Conservation (phyloP, 2,888 invertebrate species). For the Drosophila barbarae region DNA sequence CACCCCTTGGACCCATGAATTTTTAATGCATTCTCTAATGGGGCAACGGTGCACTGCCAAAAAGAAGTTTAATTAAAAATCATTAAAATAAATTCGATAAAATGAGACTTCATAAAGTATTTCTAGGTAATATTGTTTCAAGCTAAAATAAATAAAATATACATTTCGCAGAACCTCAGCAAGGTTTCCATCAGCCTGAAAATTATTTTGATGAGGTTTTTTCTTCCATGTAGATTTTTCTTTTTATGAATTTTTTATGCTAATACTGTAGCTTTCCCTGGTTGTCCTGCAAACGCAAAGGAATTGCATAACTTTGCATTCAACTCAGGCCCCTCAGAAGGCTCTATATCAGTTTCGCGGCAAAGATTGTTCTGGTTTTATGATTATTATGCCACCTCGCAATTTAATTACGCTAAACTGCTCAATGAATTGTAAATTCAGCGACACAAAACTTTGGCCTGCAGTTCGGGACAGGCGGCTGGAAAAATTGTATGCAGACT, state of each 20-base stretch:
- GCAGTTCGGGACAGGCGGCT: conserved; percentile 37
- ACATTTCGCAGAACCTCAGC: background rate
- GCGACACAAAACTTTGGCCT: conserved; percentile 52
- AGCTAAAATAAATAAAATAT: background rate
- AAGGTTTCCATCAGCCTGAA: background rate
- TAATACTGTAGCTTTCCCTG: conserved; percentile 37
- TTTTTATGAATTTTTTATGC: conserved; percentile 63
- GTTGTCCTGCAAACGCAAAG: background rate
- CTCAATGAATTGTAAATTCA: conserved; percentile 74
- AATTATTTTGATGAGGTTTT: background rate
- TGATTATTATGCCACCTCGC: conserved; percentile 53
- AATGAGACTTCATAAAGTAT: background rate
- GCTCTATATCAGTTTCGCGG: conserved; percentile 20
- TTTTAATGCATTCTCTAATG: conserved; percentile 34
- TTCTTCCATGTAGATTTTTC: conserved; percentile 24
- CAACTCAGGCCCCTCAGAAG: conserved; percentile 2
- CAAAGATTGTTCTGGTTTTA: conserved; percentile 26
- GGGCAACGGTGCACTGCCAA: background rate
- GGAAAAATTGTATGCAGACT: conserved; percentile 54
- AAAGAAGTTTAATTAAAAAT: background rate
- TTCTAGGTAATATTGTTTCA: background rate
- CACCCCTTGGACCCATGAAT: conserved; percentile 41
- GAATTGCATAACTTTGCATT: conserved; percentile 55
- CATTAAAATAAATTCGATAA: background rate
- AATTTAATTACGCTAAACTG: conserved; percentile 74